Base-by-base conservation (phyloP, 2,888 invertebrate species). In the Drosophila mulleri region DNA sequence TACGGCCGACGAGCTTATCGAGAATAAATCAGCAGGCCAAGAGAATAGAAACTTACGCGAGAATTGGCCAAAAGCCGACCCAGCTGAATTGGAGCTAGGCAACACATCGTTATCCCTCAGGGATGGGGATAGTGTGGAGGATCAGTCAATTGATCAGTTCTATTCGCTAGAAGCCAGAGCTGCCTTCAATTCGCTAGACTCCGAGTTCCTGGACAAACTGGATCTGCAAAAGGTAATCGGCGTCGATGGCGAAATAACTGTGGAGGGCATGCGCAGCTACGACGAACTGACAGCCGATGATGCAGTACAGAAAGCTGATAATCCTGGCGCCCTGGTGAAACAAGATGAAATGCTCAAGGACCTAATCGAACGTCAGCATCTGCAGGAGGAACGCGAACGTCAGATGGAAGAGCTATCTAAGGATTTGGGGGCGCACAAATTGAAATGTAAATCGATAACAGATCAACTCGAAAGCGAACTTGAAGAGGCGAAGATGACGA, bases 191-290 rank as follows among this genome's bases (percentile, higher is more conserved):
- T 80, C 79, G 0, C 72, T 91, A 5, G 92, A 91, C 44, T 52
- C 75, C 0, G 87, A 91, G 45, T 90, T 91, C 37, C 67, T 90
- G 2, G 80, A 85, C 2, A 90, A 87, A 29, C 45, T 91, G 35
- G 82, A 88, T 44, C 74, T 91, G 4, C 66, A 90, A 3, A 78
- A 87, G 45, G 67, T 82, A 0, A 62, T 79, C 4, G 72, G 62
- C 18, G 56, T 47, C 3, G 88, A 89, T 45, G 87, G 83, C 0
- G 80, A 88, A 58, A 70, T 80, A 11, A 80, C 78, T 6, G 85
- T 75, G 1, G 89, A 84, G 32, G 90, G 89, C 57, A 85, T 88
- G 62, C 83, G 85, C 6, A 88, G 84, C 54, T 90, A 87, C 41
- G 85, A 82, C 16, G 90, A 91, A 29, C 54, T 91, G 0, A 86